Base-by-base conservation (phyloP, 2,888 invertebrate genomes). In the Teleogryllus oceanicus region DNA sequence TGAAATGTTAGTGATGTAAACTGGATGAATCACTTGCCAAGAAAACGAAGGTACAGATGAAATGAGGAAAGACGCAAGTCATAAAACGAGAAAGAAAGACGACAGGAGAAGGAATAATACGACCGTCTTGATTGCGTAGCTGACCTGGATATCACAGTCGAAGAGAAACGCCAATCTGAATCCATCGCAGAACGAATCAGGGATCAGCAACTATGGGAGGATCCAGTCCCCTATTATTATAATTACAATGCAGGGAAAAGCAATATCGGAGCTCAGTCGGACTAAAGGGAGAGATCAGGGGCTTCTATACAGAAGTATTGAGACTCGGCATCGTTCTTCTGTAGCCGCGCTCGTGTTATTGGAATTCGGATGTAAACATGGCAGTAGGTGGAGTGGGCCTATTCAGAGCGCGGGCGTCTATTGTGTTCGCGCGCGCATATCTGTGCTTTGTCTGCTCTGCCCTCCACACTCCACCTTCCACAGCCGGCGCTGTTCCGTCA, bases 221-320 rank as follows among this genome's bases (percentile, higher is more conserved):
- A 62, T 62, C n/a, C 62, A 62, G 16, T 62, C 62, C 11, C 5
- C n/a, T n/a, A 62, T n/a, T 62, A 62, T 62, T 62, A 62, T 62
- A 62, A 62, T 62, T n/a, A 62, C 16, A 62, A 62, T 62, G 62
- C 13, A 62, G 16, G 62, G 16, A n/a, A 62, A 62, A 62, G 62
- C 62, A 62, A 62, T 62, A 62, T 62, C 62, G 13, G 62, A 37
- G 62, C 62, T 12, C 37, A 5, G 8, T 8, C 37, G 5, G 37
- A 37, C 5, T 0, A n/a, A 16, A 62, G 13, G 62, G 8, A 62
- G 0, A 8, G n/a, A 62, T 62, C 62, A n/a, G n/a, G n/a, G 16
- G 62, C n/a, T 62, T n/a, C 62, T 62, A 62, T 62, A 62, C 62
- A 62, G n/a, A 62, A 62, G 62, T 62, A 62, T 62, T 62, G 62